Conservation (phyloP, 2,113 vertebrate genomes). For the Anolis carolinensis region DNA sequence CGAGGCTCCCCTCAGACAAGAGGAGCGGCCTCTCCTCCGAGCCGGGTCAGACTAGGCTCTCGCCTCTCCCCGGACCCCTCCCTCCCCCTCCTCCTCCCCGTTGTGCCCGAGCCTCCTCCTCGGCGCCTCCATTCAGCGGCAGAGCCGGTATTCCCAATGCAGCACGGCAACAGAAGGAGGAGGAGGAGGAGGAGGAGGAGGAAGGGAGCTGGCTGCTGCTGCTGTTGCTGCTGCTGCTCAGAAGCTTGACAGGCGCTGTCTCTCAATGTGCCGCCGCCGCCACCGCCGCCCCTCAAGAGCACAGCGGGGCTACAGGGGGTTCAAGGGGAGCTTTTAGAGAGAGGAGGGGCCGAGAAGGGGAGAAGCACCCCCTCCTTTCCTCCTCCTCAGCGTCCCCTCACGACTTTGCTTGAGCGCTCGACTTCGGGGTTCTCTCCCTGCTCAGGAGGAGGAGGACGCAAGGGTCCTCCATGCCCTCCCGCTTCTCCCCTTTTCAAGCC, state of each 20-base stretch:
- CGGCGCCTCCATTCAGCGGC: constrained; percentile 17
- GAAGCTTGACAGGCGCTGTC: constrained; percentile 28
- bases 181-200: background rate
- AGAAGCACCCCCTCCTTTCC: background rate
- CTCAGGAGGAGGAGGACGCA: no score
- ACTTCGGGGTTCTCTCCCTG: background rate
- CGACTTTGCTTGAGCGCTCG: background rate
- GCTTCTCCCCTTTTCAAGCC: background rate
- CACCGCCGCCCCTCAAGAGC: background rate
- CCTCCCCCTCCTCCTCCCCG: background rate
- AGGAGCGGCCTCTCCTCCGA: no score
- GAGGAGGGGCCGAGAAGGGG: background rate
- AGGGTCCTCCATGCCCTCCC: no score
- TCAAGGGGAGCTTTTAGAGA: no score
- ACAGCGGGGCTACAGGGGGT: background rate
- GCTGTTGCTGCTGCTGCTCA: constrained; percentile 1
- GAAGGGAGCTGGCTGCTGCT: background rate
- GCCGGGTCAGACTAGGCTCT: background rate
- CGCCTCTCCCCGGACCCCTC: background rate
- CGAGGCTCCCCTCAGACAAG: background rate
- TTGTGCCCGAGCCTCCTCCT: background rate
- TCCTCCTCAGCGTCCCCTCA: no score
- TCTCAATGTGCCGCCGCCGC: background rate
- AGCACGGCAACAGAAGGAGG: constrained; percentile 24
- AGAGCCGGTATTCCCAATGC: background rate